Base-by-base conservation (phyloP, 2,797 vertebrate genomes). In the Loris lydekkerianus region DNA sequence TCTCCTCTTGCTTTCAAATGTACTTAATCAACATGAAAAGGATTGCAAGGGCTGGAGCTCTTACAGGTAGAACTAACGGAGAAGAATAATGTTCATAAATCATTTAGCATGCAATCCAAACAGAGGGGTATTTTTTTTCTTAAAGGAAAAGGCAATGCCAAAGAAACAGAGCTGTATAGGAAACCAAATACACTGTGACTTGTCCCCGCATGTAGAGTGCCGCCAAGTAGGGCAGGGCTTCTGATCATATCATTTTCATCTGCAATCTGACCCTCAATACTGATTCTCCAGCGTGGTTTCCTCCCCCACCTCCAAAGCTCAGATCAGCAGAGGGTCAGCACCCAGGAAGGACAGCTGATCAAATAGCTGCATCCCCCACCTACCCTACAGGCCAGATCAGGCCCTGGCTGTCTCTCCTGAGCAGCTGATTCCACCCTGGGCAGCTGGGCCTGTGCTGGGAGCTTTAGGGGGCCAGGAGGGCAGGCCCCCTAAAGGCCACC, bases 11-110 rank as follows among this genome's bases (percentile, higher is more conserved):
- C 94, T 97, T 95, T 97, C 96, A 94, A 78, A 96, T 96, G 80
- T 94, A 93, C 97, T 97, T 92, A 96, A 93, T 96, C 96, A 96
- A 96, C 91, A 93, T 43, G 76, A 96, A 92, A 93, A 92, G 93
- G 86, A 92, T 65, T 75, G 69, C 0, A 3, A 95, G 88, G 94
- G 83, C 92, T 95, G 90, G 94, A 83, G 96, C 89, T 97, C 96
- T 95, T 92, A 95, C 86, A 96, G 97, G 96, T 97, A 97, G 95
- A 89, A 92, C 80, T 88, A 97, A 96, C 63, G 4, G 92, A 92
- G 89, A 93, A 94, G 73, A 90, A 93, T 67, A 88, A 93, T 53
- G 76, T 89, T 96, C 96, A 97, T 98, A 97, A 97, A 98, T 97
- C 95, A 97, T 98, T 97, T 95, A 97, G 94, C 88, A 78, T 31